Percentiles rank a stretch among this genome's conserved stretches.
These are phyloP conservation scores for Boloria euphrosyne DNA, from an alignment of 2,888 invertebrate genomes.

Conservation along the genomic window DNA sequence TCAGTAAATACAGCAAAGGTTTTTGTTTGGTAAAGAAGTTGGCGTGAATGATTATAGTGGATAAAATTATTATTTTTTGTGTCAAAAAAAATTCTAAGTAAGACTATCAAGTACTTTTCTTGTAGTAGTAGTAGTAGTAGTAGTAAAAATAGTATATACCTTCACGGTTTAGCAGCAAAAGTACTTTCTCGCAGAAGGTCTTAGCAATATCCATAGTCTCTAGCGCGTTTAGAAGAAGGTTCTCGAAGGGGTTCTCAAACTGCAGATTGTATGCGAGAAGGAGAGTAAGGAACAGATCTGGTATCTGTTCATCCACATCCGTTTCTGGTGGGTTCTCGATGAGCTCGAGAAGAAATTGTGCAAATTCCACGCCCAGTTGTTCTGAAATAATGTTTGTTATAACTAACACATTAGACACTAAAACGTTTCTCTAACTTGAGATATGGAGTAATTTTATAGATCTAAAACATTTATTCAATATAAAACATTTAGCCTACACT, in stretches of 20 bases:
- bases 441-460: too few species aligned
- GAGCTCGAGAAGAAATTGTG: constrained; percentile 89
- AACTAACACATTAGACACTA: neutral
- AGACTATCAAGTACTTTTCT: too few species aligned
- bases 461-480: too few species aligned
- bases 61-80: too few species aligned
- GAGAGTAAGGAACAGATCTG: constrained; percentile 91
- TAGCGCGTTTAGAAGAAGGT: constrained; percentile 87
- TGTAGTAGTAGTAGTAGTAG: too few species aligned
- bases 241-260: constrained; percentile 86
- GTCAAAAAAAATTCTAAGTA: too few species aligned
- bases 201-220: constrained; percentile 88
- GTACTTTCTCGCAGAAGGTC: constrained; percentile 94
- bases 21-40: too few species aligned
- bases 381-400: constrained; percentile 83
- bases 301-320: constrained; percentile 91
- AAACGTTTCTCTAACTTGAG: neutral
- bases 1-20: too few species aligned
- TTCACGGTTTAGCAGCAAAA: constrained; percentile 94
- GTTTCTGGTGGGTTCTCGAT: constrained; percentile 91
- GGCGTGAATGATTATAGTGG: too few species aligned
- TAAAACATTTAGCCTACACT: too few species aligned
- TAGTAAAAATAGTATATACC: constrained; percentile 71
- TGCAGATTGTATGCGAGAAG: constrained; percentile 95
- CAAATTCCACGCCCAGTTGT: constrained; percentile 91